Conservation (phyloP, 2,113 vertebrate species). For the Suricata suricatta region DNA sequence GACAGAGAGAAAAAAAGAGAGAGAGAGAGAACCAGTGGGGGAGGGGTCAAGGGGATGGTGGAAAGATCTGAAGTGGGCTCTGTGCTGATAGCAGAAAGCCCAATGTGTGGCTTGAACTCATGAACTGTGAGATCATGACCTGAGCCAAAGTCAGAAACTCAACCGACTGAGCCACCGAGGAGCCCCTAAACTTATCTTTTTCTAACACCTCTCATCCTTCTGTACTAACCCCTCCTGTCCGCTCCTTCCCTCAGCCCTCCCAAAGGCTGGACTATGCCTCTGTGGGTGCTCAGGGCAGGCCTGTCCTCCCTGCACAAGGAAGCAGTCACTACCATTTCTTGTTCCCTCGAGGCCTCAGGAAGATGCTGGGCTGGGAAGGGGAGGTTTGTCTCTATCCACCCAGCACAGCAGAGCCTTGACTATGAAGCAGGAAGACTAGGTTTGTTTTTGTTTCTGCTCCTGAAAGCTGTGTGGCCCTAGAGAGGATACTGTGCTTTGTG, state of each 20-base stretch:
- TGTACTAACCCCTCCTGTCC: background rate
- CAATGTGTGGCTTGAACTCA: too few relatives aligned
- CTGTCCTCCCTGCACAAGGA: background rate
- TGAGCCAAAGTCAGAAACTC: too few relatives aligned
- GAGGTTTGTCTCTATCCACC: background rate
- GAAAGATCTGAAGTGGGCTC: too few relatives aligned
- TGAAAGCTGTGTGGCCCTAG: background rate
- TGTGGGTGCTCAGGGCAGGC: background rate
- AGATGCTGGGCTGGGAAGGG: background rate
- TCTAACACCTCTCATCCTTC: background rate
- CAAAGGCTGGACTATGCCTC: background rate
- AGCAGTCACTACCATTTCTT: background rate
- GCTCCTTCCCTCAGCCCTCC: background rate
- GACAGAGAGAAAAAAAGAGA: too few relatives aligned
- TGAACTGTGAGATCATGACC: too few relatives aligned
- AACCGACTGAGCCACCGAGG: too few relatives aligned
- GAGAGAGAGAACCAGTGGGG: too few relatives aligned
- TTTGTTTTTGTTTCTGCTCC: background rate
- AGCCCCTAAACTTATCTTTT: background rate
- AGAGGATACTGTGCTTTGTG: background rate
- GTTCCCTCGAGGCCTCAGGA: background rate
- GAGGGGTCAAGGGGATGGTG: too few relatives aligned
- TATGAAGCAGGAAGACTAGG: background rate
- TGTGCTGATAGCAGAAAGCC: too few relatives aligned
- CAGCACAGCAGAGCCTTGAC: background rate